These are phyloP conservation scores for Prochilodus magdalenae DNA, from an alignment of 2,113 vertebrate species.

Conservation along the genomic window DNA sequence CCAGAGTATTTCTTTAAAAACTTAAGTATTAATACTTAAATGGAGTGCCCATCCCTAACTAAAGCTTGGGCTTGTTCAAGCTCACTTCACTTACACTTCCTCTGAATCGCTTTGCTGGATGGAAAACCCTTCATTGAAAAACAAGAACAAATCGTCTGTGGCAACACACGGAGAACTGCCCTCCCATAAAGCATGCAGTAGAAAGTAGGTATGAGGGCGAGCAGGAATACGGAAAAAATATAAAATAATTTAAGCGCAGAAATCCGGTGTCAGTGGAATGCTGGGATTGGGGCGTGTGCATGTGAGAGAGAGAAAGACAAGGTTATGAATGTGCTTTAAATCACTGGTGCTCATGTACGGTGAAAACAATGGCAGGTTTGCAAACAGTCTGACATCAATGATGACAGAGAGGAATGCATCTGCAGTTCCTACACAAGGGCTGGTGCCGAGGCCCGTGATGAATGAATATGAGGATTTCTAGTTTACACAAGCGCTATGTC, in stretches of 20 bases:
- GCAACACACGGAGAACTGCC: conserved; percentile 12
- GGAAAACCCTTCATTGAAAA: too few relatives aligned
- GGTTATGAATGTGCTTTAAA: neutral
- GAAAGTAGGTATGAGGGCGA: conserved; percentile 28
- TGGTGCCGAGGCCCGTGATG: neutral
- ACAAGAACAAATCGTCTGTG: neutral
- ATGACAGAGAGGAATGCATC: neutral
- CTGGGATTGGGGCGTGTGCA: neutral
- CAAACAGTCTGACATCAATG: neutral
- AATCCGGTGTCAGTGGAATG: neutral
- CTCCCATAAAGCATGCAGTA: conserved; percentile 37
- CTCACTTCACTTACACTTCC: too few relatives aligned
- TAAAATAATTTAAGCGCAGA: neutral
- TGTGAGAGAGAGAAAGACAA: neutral
- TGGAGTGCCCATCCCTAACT: too few relatives aligned
- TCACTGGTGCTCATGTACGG: neutral
- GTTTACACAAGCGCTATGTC: neutral
- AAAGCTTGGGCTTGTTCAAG: too few relatives aligned
- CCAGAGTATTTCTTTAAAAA: too few relatives aligned
- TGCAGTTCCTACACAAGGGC: neutral
- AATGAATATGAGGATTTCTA: conserved; percentile 12
- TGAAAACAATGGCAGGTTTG: neutral
- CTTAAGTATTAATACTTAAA: too few relatives aligned
- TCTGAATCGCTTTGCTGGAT: too few relatives aligned
- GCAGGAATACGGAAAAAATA: neutral